Conservation (phyloP, 64 coral and sea anemone species). For the Astreopora myriophthalma region DNA sequence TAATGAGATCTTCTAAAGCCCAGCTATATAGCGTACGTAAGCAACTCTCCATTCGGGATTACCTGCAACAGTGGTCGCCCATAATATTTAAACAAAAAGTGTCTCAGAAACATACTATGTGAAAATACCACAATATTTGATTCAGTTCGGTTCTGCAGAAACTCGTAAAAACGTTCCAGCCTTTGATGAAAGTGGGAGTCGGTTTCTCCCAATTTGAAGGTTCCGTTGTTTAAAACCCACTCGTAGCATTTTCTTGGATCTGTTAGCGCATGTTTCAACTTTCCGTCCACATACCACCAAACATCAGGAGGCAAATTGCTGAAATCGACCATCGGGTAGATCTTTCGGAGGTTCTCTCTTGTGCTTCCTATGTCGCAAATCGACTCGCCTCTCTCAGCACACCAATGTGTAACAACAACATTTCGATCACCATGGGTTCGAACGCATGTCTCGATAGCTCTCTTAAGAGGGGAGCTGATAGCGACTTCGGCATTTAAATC, state of each 20-base stretch:
- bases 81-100: constrained; percentile 6
- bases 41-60: not conserved
- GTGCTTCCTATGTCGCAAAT: constrained; percentile 61
- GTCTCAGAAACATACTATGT: constrained; percentile 50
- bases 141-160: constrained; percentile 30
- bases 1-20: too few relatives aligned
- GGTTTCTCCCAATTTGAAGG: constrained; percentile 5
- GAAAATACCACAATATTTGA: constrained; percentile 66
- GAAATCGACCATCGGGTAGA: constrained; percentile 39
- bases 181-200: constrained; percentile 14
- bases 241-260: constrained; percentile 40
- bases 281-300: constrained; percentile 58
- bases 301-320: constrained; percentile 4
- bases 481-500: constrained; percentile 33
- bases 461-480: constrained; percentile 36
- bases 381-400: constrained; percentile 6
- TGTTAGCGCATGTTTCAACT: constrained; percentile 13
- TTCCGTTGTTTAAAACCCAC: not conserved
- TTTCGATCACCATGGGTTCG: constrained; percentile 43
- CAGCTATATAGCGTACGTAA: not conserved
- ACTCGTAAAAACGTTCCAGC: constrained; percentile 37
- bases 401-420: constrained; percentile 32
- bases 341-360: not conserved
- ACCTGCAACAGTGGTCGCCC: not conserved
- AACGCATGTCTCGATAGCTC: constrained; percentile 56